These are phyloP conservation scores for Takifugu flavidus DNA, from an alignment of 2,113 vertebrate species.

Conservation along the genomic window DNA sequence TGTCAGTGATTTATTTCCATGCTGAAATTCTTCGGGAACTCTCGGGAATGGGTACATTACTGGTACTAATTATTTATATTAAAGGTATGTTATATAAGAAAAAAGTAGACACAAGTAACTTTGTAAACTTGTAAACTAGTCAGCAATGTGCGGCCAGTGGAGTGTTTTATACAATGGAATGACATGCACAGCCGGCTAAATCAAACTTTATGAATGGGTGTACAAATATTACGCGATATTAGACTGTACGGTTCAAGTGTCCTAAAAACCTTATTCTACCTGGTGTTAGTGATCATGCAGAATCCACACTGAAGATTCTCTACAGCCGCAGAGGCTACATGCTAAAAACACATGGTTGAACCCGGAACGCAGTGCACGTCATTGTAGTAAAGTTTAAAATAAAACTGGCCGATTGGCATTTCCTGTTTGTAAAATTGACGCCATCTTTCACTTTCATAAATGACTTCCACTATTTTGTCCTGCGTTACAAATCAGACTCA, in stretches of 20 bases:
- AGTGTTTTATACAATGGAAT: neutral
- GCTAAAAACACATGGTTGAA: conserved; percentile 33
- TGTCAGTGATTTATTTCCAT: too few relatives aligned
- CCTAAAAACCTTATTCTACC: conserved; percentile 33
- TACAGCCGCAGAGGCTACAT: neutral
- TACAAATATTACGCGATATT: too few relatives aligned
- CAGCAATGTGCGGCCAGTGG: too few relatives aligned
- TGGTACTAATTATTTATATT: too few relatives aligned
- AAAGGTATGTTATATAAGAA: too few relatives aligned
- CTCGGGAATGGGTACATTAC: too few relatives aligned
- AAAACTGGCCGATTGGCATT: neutral
- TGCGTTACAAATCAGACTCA: too few relatives aligned
- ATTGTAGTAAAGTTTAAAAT: neutral
- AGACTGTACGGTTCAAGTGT: neutral
- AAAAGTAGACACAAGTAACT: too few relatives aligned
- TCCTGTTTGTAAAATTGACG: conserved; percentile 2
- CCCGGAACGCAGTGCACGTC: neutral
- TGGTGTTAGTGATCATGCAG: neutral
- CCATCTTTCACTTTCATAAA: too few relatives aligned
- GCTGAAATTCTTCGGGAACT: too few relatives aligned
- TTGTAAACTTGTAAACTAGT: too few relatives aligned
- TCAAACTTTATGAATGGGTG: neutral
- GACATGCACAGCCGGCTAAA: neutral
- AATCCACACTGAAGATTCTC: neutral
- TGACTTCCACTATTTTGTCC: too few relatives aligned